A percentile compares a stretch with the other conserved stretches of the same genome.
Evolutionary conservation across 2,113 vertebrate species (phyloP).

Genomic region (Stigmatopora argus): DNA sequence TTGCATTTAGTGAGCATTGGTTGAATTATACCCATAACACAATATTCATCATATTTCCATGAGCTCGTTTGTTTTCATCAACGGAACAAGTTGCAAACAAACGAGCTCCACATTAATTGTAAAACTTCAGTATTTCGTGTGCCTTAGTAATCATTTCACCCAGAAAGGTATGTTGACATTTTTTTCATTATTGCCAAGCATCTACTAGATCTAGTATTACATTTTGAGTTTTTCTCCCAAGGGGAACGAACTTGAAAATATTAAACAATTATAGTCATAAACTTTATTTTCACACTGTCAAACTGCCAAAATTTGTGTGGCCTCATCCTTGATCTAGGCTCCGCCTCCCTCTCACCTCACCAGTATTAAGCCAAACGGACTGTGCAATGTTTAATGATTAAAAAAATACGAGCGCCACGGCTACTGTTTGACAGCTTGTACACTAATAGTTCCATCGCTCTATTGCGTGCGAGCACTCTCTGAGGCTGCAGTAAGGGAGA

Average conservation of each 20-base stretch:
- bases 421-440: background rate
- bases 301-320: background rate
- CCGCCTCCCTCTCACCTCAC: background rate
- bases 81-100: background rate
- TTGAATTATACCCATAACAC: background rate
- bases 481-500: background rate
- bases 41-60: background rate
- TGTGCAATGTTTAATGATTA: background rate
- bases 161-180: too few relatives aligned
- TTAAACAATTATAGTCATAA: background rate
- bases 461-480: background rate
- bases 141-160: too few relatives aligned
- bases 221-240: background rate
- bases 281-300: background rate
- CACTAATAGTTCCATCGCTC: slow-evolving; percentile 9
- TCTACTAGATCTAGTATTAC: background rate
- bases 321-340: background rate
- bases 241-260: background rate
- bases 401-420: background rate
- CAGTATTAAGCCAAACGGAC: background rate
- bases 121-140: background rate
- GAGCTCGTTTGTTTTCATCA: background rate
- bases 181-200: background rate
- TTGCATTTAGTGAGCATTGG: background rate
- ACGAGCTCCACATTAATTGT: background rate